phyloP scores from a whole-genome alignment of 2,113 vertebrate genomes.

The Cyprinodon variegatus region DNA sequence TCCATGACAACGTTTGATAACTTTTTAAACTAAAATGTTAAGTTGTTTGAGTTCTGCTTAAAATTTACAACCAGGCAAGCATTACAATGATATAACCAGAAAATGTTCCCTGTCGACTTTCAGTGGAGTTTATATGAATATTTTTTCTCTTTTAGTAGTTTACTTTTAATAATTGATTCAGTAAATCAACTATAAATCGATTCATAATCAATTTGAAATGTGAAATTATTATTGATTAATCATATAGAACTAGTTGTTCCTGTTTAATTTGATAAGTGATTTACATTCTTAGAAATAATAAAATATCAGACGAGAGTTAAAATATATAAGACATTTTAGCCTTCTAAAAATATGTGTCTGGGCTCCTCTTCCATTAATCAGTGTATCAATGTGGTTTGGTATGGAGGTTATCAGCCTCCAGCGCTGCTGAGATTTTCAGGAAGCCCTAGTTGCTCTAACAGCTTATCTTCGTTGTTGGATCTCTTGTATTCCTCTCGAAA shows the following conservation, averaged over 20 bases:
- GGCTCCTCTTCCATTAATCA: no score
- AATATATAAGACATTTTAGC: no score
- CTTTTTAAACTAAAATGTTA: neutral
- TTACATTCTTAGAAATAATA: neutral
- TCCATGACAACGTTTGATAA: neutral
- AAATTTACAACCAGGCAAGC: neutral
- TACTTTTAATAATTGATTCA: neutral
- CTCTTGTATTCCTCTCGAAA: no score
- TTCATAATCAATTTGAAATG: neutral
- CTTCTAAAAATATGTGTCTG: no score
- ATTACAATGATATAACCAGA: neutral
- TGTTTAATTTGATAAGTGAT: no score
- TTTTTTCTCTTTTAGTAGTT: neutral
- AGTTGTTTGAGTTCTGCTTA: neutral
- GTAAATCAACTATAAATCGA: neutral
- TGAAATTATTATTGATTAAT: neutral
- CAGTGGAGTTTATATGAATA: neutral
- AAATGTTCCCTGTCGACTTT: neutral
- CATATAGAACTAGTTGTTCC: no score
- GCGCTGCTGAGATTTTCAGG: no score
- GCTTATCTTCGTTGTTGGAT: no score
- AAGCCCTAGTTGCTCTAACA: no score
- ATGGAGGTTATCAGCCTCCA: no score
- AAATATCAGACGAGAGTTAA: no score
- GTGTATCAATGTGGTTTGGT: no score